These are phyloP conservation scores for Chelonoidis abingdonii DNA, from an alignment of 2,113 vertebrate species.

Conservation along the genomic window DNA sequence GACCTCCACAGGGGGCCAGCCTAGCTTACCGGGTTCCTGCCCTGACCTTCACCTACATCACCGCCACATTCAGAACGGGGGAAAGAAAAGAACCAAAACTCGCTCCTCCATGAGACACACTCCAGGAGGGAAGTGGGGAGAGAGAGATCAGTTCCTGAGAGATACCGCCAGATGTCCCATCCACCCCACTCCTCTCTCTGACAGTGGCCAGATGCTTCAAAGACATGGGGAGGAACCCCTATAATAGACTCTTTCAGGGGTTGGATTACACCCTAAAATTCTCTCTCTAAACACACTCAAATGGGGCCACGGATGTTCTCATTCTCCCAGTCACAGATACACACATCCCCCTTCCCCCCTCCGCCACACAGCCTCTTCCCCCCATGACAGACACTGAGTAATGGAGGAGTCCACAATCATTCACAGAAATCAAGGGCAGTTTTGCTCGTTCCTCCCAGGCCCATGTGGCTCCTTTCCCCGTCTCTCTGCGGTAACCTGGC, in stretches of 20 bases:
- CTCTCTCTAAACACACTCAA: neutral
- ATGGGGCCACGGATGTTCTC: neutral
- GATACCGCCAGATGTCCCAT: neutral
- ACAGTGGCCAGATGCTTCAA: neutral
- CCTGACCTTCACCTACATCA: too few species aligned
- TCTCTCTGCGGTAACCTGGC: neutral
- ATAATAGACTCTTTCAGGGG: accelerated
- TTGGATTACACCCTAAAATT: neutral
- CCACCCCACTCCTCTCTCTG: neutral
- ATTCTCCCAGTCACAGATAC: slow-evolving; percentile 48
- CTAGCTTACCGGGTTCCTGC: too few species aligned
- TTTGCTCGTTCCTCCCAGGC: too few species aligned
- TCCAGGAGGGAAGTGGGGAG: neutral
- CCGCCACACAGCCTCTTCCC: neutral
- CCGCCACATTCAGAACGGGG: too few species aligned
- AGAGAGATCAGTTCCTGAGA: accelerated
- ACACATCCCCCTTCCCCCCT: too few species aligned
- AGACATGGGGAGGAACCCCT: neutral
- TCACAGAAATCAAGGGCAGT: neutral
- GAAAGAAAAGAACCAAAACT: too few species aligned
- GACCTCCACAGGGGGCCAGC: too few species aligned
- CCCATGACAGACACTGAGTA: neutral
- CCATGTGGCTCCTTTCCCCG: too few species aligned
- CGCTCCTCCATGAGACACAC: too few species aligned
- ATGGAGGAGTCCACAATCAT: neutral